These are phyloP conservation scores for Burhinus oedicnemus DNA, from an alignment of 2,113 vertebrate species.

Conservation along the genomic window DNA sequence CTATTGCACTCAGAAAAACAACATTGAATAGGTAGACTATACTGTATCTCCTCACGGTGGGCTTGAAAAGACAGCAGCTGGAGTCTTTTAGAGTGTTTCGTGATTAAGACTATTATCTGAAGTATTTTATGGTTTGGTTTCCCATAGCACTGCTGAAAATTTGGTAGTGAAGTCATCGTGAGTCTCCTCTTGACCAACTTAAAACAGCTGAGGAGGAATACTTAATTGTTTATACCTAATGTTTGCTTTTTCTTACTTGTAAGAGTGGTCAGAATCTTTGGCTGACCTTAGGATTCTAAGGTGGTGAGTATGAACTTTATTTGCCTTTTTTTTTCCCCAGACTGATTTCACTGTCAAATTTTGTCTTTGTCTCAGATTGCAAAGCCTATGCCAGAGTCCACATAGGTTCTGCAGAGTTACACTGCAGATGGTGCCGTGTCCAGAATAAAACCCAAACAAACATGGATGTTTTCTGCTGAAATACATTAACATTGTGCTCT, in stretches of 20 bases:
- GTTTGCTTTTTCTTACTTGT: not conserved
- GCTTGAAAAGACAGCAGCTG: not conserved
- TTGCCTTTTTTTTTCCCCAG: not conserved
- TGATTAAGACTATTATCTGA: not conserved
- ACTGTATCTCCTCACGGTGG: not conserved
- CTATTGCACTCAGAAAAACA: not conserved
- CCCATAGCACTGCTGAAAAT: not conserved
- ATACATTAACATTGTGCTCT: not conserved
- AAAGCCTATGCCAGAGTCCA: not conserved
- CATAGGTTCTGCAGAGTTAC: not conserved
- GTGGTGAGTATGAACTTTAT: not conserved
- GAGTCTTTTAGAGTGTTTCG: not conserved
- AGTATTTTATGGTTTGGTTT: not conserved
- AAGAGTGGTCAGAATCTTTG: not conserved
- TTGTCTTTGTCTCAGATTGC: not conserved
- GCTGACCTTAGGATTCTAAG: not conserved
- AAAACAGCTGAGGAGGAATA: not conserved
- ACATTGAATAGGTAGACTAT: fast-evolving
- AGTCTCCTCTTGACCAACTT: not conserved
- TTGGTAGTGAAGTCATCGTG: not conserved
- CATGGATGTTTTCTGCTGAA: not conserved
- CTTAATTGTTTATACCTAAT: not conserved
- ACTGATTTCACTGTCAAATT: not conserved
- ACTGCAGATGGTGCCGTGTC: not conserved
- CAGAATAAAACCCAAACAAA: not conserved